Evolutionary conservation across 2,888 invertebrate genomes (phyloP), one percentile per base, ranked within the genome.

Genomic region (Chrysopilus asiliformis): DNA sequence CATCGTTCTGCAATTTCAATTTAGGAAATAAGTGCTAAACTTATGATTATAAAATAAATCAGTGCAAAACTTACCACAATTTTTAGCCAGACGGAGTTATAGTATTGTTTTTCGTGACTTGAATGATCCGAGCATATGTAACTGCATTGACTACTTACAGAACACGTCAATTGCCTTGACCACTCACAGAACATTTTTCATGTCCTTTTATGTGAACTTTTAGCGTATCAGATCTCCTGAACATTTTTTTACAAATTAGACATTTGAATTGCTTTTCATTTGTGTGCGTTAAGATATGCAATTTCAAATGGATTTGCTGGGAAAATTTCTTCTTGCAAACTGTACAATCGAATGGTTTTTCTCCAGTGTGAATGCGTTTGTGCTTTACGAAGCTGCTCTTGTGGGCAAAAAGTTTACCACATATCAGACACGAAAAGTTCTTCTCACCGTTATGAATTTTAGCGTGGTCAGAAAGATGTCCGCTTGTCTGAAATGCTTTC

Each of bases 201-300:
- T 44, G 44, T 6, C 22, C 27, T 24, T 24, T 40, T 9, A 28
- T 27, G 31, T 43, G 41, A 6, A 7, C 34, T 9, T 25, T 28
- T n/a, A 43, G n/a, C 17, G 35, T 32, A 29, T 43, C 38, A 2
- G 33, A 31, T 2, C 41, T 25, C 3, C 33, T 27, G 24, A 44
- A 44, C 14, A 26, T n/a, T 26, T 39, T 42, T 3, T n/a, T 12
- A 31, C 44, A 44, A 8, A 42, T 32, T 20, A 36, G 8, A 17
- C 44, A 44, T n/a, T 8, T 12, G 17, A 31, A 42, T 4, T 38
- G 42, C 31, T 39, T 38, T 26, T 44, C 38, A 2, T 36, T 36
- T 1, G 44, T 42, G 25, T 44, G 43, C 7, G 12, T 36, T 4
- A 32, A 14, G 10, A 31, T 32, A 14, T 44, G 43, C 19, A 32